These are phyloP conservation scores for Platalea minor DNA, from an alignment of 2,797 vertebrate genomes.

Conservation along the genomic window DNA sequence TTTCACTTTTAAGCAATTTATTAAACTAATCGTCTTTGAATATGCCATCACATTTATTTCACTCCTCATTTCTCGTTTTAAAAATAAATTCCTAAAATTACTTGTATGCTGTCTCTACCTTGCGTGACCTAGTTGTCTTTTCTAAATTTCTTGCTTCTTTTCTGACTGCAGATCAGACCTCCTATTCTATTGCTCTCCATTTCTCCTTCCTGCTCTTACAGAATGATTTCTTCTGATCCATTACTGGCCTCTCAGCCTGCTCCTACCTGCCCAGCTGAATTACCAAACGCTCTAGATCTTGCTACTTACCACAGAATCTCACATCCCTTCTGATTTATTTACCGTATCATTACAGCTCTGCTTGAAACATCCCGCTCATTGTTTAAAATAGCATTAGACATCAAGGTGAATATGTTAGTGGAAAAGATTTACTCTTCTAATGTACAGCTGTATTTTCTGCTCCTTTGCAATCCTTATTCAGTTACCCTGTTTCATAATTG, in stretches of 20 bases:
- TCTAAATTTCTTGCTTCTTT: background rate
- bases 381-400: background rate
- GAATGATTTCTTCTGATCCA: background rate
- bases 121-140: background rate
- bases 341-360: background rate
- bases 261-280: background rate
- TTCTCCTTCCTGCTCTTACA: background rate
- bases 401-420: background rate
- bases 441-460: background rate
- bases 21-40: background rate
- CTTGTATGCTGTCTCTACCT: background rate
- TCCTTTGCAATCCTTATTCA: background rate
- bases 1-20: constrained; percentile 15
- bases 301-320: background rate
- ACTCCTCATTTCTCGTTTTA: background rate
- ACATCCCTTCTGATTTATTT: background rate
- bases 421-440: background rate
- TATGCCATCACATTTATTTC: background rate
- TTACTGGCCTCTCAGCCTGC: background rate
- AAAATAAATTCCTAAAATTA: background rate
- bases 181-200: background rate
- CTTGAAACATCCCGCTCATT: background rate
- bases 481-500: background rate
- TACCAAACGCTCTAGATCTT: background rate
- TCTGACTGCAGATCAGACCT: background rate